A percentile compares a stretch with the other conserved stretches of the same genome.
These are phyloP conservation scores for Nomada lathburiana DNA, from an alignment of 2,888 invertebrate genomes.

Conservation along the genomic window DNA sequence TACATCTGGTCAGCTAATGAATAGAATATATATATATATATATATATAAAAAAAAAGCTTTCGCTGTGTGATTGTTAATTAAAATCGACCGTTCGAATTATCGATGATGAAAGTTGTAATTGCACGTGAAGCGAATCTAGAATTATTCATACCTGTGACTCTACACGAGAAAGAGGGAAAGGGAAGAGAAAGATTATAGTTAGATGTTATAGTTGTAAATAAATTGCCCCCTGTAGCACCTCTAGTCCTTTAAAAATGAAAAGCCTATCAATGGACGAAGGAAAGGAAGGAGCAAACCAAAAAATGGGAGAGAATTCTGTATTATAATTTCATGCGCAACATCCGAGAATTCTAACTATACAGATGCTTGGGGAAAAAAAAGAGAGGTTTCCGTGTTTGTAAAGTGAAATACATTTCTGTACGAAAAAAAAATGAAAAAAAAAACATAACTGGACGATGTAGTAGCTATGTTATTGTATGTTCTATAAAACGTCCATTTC, in stretches of 20 bases:
- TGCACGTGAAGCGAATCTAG: background rate
- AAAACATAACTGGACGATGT: constrained; percentile 6
- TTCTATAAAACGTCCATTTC: constrained; percentile 11
- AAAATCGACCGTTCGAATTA: constrained; percentile 6
- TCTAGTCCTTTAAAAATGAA: constrained; percentile 41
- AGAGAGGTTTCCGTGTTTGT: constrained; percentile 29
- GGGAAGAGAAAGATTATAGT: constrained; percentile 19
- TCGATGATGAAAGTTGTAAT: background rate
- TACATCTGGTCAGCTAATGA: background rate
- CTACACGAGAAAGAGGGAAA: background rate
- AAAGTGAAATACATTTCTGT: constrained; percentile 42
- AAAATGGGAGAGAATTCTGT: constrained; percentile 12
- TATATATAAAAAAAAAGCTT: background rate
- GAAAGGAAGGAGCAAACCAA: background rate
- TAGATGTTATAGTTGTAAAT: constrained; percentile 49
- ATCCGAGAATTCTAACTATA: constrained; percentile 43
- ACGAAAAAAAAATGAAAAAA: background rate
- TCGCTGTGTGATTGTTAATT: constrained; percentile 14
- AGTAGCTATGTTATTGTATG: background rate
- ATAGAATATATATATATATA: background rate
- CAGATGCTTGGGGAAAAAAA: background rate
- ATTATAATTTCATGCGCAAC: constrained; percentile 34
- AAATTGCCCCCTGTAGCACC: constrained; percentile 48
- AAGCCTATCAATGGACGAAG: constrained; percentile 8
- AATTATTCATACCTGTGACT: constrained; percentile 13